phyloP scores from a whole-genome alignment of 1,140 invertebrate species.

The Brachystomella parvula region DNA sequence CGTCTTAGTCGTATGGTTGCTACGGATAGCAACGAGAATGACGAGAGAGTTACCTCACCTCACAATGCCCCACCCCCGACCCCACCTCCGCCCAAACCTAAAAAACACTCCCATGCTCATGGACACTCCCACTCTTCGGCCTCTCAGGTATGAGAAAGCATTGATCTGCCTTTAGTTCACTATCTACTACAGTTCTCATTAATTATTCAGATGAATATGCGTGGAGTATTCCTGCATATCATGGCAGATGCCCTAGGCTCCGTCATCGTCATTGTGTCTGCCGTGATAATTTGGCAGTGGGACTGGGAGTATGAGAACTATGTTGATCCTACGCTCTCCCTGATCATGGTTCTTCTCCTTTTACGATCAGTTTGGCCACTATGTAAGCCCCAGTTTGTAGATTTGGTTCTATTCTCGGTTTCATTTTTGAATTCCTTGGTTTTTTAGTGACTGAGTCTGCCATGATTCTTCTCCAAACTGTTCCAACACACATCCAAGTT shows the following conservation, averaged over 20 bases:
- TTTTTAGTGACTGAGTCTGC: constrained; percentile 41
- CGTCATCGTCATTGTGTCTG: constrained; percentile 91
- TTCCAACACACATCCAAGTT: constrained; percentile 47
- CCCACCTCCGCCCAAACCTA: constrained; percentile 35
- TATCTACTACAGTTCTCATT: background rate
- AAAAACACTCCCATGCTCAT: constrained; percentile 42
- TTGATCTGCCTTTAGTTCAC: constrained; percentile 1
- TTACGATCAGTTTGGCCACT: constrained; percentile 77
- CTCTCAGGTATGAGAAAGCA: constrained; percentile 10
- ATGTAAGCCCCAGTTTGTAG: constrained; percentile 69
- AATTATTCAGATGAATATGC: constrained; percentile 83
- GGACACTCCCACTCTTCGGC: constrained; percentile 46
- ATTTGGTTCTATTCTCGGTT: constrained; percentile 1
- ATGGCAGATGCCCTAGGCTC: constrained; percentile 86
- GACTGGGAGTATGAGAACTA: constrained; percentile 69
- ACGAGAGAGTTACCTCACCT: constrained; percentile 56
- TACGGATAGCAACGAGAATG: constrained; percentile 71
- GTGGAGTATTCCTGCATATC: constrained; percentile 94
- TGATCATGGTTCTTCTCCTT: constrained; percentile 70
- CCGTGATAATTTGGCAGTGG: constrained; percentile 70
- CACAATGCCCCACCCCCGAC: constrained; percentile 44
- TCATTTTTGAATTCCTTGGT: constrained; percentile 11
- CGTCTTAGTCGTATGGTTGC: constrained; percentile 51
- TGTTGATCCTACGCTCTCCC: constrained; percentile 87
- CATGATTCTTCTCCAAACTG: constrained; percentile 47